A percentile compares a stretch with the other conserved stretches of the same genome.
Evolutionary conservation across 2,113 vertebrate genomes (phyloP).

Genomic region (zebrafish (Danio rerio)): DNA sequence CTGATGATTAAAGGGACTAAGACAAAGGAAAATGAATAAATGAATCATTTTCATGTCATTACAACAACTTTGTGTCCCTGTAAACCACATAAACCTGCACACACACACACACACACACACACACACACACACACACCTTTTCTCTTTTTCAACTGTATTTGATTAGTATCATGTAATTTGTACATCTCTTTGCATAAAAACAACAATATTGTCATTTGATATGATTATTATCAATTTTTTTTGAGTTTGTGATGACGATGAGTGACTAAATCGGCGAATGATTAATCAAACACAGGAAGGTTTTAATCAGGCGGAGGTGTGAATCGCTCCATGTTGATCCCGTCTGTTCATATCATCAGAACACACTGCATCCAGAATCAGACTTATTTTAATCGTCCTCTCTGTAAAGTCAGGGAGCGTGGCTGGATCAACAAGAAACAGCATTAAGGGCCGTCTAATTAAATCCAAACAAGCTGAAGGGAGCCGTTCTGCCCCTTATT

Average conservation of each 20-base stretch:
- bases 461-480: slow-evolving; percentile 62
- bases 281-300: not conserved
- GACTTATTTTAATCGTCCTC: slow-evolving; percentile 10
- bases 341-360: not conserved
- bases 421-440: slow-evolving; percentile 42
- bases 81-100: no score
- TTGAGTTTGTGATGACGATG: no score
- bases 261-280: not conserved
- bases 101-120: no score
- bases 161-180: not conserved
- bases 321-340: not conserved
- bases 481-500: slow-evolving; percentile 54
- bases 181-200: not conserved
- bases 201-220: not conserved
- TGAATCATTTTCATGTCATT: no score
- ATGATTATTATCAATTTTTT: not conserved
- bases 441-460: slow-evolving; percentile 71
- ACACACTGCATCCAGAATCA: slow-evolving; percentile 1
- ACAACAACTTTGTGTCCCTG: no score
- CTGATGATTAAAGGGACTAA: no score
- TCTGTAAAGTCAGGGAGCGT: not conserved
- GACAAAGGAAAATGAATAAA: no score
- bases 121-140: no score
- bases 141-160: no score
- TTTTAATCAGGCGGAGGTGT: not conserved